Evolutionary conservation across 2,888 invertebrate species (phyloP).

Genomic region (Amphimallon solstitiale): DNA sequence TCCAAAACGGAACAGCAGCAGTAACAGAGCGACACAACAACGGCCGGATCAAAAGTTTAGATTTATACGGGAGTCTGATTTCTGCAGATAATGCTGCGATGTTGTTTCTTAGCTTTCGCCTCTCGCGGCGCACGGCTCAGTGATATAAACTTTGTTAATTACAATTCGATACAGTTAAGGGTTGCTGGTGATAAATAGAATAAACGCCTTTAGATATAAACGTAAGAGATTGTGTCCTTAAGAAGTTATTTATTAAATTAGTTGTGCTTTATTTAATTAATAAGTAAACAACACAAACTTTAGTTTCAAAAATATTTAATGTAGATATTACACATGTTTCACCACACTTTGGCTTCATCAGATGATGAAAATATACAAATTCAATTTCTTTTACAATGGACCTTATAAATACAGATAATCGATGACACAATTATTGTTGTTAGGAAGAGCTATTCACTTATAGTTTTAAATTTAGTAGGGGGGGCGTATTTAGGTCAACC

Average conservation of each 20-base stretch:
- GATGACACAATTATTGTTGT: too few relatives aligned
- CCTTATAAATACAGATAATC: too few relatives aligned
- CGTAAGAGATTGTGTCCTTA: slow-evolving; percentile 4
- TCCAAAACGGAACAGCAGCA: slow-evolving; percentile 43
- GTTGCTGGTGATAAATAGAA: slow-evolving; percentile 5
- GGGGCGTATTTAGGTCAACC: too few relatives aligned
- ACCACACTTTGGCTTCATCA: too few relatives aligned
- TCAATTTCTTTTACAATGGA: too few relatives aligned
- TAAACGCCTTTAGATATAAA: slow-evolving; percentile 3
- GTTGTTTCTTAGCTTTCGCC: slow-evolving; percentile 32
- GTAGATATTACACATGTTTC: too few relatives aligned
- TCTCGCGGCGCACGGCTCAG: slow-evolving; percentile 16
- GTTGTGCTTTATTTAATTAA: too few relatives aligned
- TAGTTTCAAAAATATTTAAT: too few relatives aligned
- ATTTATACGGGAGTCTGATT: slow-evolving; percentile 56
- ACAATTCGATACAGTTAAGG: slow-evolving; percentile 42
- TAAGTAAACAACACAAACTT: too few relatives aligned
- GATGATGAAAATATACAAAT: too few relatives aligned
- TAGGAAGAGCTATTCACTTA: too few relatives aligned
- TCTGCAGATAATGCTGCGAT: slow-evolving; percentile 47
- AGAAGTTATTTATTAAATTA: slow-evolving; percentile 18
- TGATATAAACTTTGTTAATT: slow-evolving; percentile 41
- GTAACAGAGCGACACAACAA: slow-evolving; percentile 59
- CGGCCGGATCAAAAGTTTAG: slow-evolving; percentile 55
- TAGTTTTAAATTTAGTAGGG: too few relatives aligned